Evolutionary conservation across 2,888 invertebrate genomes (phyloP), one percentile per base, ranked within the genome.

Genomic region (Deroplatys truncata): DNA sequence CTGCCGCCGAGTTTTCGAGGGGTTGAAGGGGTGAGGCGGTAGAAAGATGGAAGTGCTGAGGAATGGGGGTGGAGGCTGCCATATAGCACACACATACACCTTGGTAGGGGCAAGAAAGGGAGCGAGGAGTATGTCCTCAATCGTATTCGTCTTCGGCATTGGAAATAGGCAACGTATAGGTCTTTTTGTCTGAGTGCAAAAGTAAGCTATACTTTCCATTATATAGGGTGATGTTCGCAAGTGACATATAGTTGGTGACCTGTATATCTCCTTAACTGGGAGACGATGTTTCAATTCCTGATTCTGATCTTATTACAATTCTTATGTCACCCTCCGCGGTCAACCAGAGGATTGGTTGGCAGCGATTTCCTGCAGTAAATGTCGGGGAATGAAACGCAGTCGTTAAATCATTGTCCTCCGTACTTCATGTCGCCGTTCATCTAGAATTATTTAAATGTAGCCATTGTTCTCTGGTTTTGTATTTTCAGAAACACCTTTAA

Each of bases 111-210:
- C 25, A 28, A 28, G 28, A 49, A 72, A 84, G 88, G 20, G 84
- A 25, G 88, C 56, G 86, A 15, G 72, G 49, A 83, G 87, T 13
- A 87, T 87, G 87, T 72, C 87, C 35, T 87, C 87, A 87, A 87
- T 87, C 82, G 87, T 87, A 87, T 87, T 87, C 86, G 86, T 87
- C 86, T 87, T 87, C 87, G 87, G 87, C 87, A 87, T 87, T 87
- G 87, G 83, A 87, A 87, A 87, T 87, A 87, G 86, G 43, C 87
- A 83, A 31, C 82, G 82, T 87, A 87, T 83, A 82, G 31, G 35
- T 82, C 86, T 35, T 72, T 72, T 72, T 72, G 56, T 72, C 82
- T 87, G 28, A 87, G 87, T 35, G 87, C 87, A 87, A 87, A 43
- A 83, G 87, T 87, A 31, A 83, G 82, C 35, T 72, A 72, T 72